phyloP scores from a whole-genome alignment of 1,140 invertebrate species.

The Tetranychus urticae region DNA sequence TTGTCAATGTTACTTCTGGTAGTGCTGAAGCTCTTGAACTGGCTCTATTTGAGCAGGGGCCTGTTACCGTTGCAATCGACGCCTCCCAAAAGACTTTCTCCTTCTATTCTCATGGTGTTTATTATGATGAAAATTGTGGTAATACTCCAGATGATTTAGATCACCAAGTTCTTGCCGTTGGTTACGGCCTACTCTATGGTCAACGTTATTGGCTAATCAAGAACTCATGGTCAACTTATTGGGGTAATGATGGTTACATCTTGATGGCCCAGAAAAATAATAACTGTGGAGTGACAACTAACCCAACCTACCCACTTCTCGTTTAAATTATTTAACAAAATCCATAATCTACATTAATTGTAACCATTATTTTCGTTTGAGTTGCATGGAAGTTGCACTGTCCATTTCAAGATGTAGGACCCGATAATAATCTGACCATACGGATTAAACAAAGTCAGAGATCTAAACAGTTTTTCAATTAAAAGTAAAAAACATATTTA shows the following conservation, averaged over 20 bases:
- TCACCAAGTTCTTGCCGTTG: constrained; percentile 16
- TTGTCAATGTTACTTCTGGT: constrained; percentile 59
- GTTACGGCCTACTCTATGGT: constrained; percentile 21
- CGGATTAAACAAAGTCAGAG: too few species aligned
- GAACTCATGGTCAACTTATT: constrained; percentile 21
- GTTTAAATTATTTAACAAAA: not conserved
- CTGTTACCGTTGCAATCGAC: constrained; percentile 60
- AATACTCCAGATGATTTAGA: constrained; percentile 18
- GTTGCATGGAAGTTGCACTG: too few species aligned
- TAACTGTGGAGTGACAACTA: constrained; percentile 44
- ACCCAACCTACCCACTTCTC: constrained; percentile 6
- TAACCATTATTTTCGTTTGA: too few species aligned
- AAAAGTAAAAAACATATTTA: too few species aligned
- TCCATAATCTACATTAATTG: not conserved
- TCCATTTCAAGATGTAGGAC: too few species aligned
- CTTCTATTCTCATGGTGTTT: constrained; percentile 36
- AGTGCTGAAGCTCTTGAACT: constrained; percentile 51
- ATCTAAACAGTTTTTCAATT: too few species aligned
- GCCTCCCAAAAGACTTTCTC: too few species aligned
- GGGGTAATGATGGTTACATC: constrained; percentile 32
- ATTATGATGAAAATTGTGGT: constrained; percentile 64
- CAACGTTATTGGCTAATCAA: constrained; percentile 23
- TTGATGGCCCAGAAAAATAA: constrained; percentile 26
- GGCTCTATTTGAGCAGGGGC: constrained; percentile 66
- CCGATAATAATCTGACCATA: too few species aligned